phyloP scores from a whole-genome alignment of 2,888 invertebrate genomes.

The Athripsodes cinereus region DNA sequence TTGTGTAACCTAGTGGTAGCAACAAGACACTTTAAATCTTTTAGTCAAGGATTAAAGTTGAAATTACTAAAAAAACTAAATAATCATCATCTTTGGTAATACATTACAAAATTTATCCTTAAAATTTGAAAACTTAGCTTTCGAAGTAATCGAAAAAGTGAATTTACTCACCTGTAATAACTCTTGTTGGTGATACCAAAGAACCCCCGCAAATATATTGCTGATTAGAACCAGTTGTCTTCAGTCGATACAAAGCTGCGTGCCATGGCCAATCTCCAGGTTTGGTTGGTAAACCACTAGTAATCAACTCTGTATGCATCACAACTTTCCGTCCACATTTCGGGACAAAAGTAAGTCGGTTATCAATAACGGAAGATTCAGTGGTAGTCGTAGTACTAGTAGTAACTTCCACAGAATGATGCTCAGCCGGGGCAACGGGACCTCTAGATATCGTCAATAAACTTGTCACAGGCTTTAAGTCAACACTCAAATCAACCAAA shows the following conservation, averaged over 20 bases:
- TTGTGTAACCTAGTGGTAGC: too few species aligned
- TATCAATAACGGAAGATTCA: not conserved
- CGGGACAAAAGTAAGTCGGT: not conserved
- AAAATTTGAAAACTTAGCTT: too few species aligned
- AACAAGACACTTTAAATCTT: too few species aligned
- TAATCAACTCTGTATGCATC: slow-evolving; percentile 35
- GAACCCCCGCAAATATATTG: slow-evolving; percentile 40
- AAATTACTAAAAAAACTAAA: too few species aligned
- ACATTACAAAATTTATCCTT: too few species aligned
- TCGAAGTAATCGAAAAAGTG: too few species aligned
- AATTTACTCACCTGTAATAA: slow-evolving; percentile 36
- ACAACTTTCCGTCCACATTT: slow-evolving; percentile 36
- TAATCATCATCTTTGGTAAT: too few species aligned
- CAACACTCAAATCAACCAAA: slow-evolving; percentile 12
- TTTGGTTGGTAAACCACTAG: slow-evolving; percentile 34
- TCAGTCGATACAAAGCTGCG: slow-evolving; percentile 34
- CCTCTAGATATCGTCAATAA: not conserved
- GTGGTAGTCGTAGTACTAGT: not conserved
- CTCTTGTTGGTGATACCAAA: slow-evolving; percentile 33
- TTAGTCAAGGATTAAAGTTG: too few species aligned
- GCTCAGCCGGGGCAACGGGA: not conserved
- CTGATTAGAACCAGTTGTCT: slow-evolving; percentile 27
- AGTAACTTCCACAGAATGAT: not conserved
- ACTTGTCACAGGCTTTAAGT: slow-evolving; percentile 13
- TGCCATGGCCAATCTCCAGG: slow-evolving; percentile 46